Conservation (phyloP, 2,113 vertebrate genomes). For the Cyanocitta stelleri region DNA sequence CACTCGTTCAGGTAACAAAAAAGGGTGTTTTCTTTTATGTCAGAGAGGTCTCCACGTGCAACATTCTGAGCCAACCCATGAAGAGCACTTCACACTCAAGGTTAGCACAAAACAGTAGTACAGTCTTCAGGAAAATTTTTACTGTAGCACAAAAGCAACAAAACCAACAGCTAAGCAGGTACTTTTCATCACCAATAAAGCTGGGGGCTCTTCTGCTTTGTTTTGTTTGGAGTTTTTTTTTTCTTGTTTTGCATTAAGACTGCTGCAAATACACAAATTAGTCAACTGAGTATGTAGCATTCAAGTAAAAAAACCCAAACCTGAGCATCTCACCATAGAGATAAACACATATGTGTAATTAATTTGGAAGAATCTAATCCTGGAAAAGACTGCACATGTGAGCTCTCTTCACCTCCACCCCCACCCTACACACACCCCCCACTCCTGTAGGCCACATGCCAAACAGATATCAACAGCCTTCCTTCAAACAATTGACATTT, state of each 20-base stretch:
- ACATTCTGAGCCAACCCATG: background rate
- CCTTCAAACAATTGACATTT: conserved; percentile 30
- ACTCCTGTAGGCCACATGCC: background rate
- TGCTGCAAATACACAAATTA: background rate
- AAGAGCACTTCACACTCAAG: background rate
- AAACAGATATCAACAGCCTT: background rate
- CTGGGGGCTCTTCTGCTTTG: background rate
- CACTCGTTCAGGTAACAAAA: background rate
- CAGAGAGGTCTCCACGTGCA: background rate
- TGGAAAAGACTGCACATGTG: background rate
- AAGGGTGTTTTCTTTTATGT: background rate
- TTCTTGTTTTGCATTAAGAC: background rate
- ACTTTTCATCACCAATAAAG: background rate
- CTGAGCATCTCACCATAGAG: background rate
- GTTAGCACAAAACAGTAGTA: background rate
- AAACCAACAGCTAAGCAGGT: background rate
- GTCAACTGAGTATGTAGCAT: background rate
- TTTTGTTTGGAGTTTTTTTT: background rate
- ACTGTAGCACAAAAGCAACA: background rate
- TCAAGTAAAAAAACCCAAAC: background rate
- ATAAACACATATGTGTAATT: fast-evolving
- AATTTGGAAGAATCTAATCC: background rate
- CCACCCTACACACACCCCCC: too few relatives aligned
- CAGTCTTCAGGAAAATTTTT: background rate
- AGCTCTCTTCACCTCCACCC: background rate